These are phyloP conservation scores for Pelobates cultripes DNA, from an alignment of 2,797 vertebrate species.

Conservation along the genomic window DNA sequence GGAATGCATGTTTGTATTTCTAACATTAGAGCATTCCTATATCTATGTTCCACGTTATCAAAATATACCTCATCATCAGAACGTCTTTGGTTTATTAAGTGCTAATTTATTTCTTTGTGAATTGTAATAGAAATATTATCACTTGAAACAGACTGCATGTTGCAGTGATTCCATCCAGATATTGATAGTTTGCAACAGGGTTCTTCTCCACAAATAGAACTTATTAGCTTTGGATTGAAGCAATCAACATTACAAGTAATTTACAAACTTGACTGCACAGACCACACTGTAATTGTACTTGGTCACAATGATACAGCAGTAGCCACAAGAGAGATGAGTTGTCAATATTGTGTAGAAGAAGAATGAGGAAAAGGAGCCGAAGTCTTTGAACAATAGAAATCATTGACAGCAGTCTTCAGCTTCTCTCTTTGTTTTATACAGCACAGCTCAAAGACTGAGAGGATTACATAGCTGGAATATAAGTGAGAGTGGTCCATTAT, in stretches of 20 bases:
- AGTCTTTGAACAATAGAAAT: constrained; percentile 16
- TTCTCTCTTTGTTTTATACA: background rate
- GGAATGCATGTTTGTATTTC: too few relatives aligned
- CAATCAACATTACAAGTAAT: constrained; percentile 29
- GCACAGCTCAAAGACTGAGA: background rate
- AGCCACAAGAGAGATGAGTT: constrained; percentile 11
- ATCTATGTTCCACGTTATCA: too few relatives aligned
- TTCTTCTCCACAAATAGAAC: constrained; percentile 19
- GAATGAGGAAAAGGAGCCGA: background rate
- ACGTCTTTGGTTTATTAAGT: background rate
- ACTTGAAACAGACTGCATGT: background rate
- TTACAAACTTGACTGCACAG: constrained; percentile 21
- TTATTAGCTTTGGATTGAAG: constrained; percentile 20
- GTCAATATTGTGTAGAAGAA: constrained; percentile 11
- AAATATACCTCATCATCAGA: background rate
- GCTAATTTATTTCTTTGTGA: background rate
- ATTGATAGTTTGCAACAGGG: constrained; percentile 15
- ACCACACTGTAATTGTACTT: constrained; percentile 26
- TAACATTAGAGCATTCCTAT: too few relatives aligned
- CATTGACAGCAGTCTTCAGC: background rate
- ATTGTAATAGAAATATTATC: background rate
- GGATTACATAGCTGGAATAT: background rate
- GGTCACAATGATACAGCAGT: constrained; percentile 20
- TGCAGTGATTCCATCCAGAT: background rate
- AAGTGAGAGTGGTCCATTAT: background rate